Base-by-base conservation (phyloP, 2,797 vertebrate genomes). In the Harpagifer antarcticus region DNA sequence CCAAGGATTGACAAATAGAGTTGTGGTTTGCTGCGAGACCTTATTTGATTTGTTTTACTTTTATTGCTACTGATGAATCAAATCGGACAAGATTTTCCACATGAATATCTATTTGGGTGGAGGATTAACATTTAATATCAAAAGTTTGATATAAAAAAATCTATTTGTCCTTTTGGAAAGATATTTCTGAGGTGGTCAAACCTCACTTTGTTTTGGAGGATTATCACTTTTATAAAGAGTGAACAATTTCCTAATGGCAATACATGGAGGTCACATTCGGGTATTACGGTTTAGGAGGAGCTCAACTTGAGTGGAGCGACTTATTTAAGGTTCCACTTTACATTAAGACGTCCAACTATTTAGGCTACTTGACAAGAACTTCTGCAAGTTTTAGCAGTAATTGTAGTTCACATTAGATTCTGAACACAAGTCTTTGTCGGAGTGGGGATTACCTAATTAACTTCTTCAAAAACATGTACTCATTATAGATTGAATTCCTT, bases 401-500 rank as follows among this genome's bases (percentile, higher is more conserved):
- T 86, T 86, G 78, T 78, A 80, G 84, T 80, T 88, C 79, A 77
- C 79, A 80, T 88, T 84, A 83, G 76, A 82, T 83, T 81, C 82
- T 74, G 74, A 79, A 85, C 81, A 77, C 67, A 82, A 63, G 86
- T 86, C 84, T 89, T 89, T 88, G 75, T 67, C 45, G 74, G 69
- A 86, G 84, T 23, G 42, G 73, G 87, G 87, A 90, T 91, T 92
- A 92, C 83, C 88, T 94, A 92, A 94, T 95, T 94, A 94, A 93
- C 90, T 94, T 92, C 89, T 83, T 92, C 84, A 90, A 93, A 91
- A 94, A 93, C 89, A 92, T 94, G 91, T 89, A 88, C 88, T 94
- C 87, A 93, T 93, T 94, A 94, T 83, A 86, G 86, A 94, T 93
- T 87, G 86, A 91, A 94, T 93, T 93, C 89, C 86, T 94, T 94